Base-by-base conservation (phyloP, 1,140 invertebrate species). In the Stegodyphus dumicola region DNA sequence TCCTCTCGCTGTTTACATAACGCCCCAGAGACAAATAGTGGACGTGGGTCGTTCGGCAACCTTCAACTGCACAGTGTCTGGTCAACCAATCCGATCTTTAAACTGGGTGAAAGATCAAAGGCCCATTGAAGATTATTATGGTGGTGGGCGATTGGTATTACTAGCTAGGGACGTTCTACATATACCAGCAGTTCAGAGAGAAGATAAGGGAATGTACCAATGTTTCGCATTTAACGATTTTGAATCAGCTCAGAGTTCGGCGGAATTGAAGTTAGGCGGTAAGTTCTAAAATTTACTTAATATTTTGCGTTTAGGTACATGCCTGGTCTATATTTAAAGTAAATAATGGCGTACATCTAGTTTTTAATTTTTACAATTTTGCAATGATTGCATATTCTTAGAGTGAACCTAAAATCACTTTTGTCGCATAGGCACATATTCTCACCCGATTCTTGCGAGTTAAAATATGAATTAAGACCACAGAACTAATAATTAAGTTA, bases 201-300 rank as follows among this genome's bases (percentile, higher is more conserved):
- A 97, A 91, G 97, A 99, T 90, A 96, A 96, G 89, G 97, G 97
- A 90, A 98, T 99, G 97, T 99, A 98, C 90, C 97, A 99, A 89
- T 99, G 97, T 90, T 97, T 98, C 89, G 95, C 97, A 54, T 92
- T 95, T 70, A 98, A 98, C 90, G 96, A 98, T 89, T 95, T 97
- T 90, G 96, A 98, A 91, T 97, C 95, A 88, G 89, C 88, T 1
- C 91, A 92, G 76, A 90, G 89, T 1, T 89, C 90, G 2, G 89
- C 90, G 10, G 90, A 91, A 85, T 88, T 92, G 7, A 77, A 88
- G 7, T 86, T 92, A 11, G 91, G 91, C 88, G 91, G 91, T 92
- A 87, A 89, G 88, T 60, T 60, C 15, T 1, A 60, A 15, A 10
- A 60, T 10, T 60, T 10, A 2, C 56, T 60, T 60, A 56, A 60